phyloP scores from a whole-genome alignment of 1,140 invertebrate species.

The Drosophila serrata region DNA sequence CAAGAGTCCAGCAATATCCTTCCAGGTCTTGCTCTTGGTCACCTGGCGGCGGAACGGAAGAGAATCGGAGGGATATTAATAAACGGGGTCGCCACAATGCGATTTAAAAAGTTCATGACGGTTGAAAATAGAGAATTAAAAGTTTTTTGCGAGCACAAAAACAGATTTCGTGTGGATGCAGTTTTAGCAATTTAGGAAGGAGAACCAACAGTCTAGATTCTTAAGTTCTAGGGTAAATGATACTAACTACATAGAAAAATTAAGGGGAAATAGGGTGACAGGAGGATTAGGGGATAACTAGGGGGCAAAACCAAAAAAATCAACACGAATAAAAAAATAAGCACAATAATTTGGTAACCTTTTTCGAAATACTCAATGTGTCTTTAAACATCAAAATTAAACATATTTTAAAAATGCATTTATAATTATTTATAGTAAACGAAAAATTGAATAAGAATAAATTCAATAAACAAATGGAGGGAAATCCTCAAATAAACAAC shows the following conservation, averaged over 20 bases:
- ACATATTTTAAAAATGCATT: background rate
- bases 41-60: constrained; percentile 88
- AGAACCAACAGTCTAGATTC: constrained; percentile 10
- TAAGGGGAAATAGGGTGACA: background rate
- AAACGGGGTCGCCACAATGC: background rate
- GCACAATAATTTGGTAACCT: background rate
- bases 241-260: constrained; percentile 5
- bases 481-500: background rate
- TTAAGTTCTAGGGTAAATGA: background rate
- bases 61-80: constrained; percentile 13
- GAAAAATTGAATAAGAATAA: background rate
- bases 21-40: constrained; percentile 99
- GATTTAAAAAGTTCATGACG: constrained; percentile 15
- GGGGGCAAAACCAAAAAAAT: constrained; percentile 5
- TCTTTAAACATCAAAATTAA: background rate
- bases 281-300: background rate
- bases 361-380: background rate
- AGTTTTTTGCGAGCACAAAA: constrained; percentile 46
- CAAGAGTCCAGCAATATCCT: constrained; percentile 96
- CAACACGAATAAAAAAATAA: constrained; percentile 1
- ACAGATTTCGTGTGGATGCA: constrained; percentile 44
- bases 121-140: constrained; percentile 37
- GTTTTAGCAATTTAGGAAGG: constrained; percentile 15
- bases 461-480: background rate
- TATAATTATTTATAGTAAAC: background rate